These are phyloP conservation scores for Drosophila oshimai DNA, from an alignment of 1,140 invertebrate species.

Conservation along the genomic window DNA sequence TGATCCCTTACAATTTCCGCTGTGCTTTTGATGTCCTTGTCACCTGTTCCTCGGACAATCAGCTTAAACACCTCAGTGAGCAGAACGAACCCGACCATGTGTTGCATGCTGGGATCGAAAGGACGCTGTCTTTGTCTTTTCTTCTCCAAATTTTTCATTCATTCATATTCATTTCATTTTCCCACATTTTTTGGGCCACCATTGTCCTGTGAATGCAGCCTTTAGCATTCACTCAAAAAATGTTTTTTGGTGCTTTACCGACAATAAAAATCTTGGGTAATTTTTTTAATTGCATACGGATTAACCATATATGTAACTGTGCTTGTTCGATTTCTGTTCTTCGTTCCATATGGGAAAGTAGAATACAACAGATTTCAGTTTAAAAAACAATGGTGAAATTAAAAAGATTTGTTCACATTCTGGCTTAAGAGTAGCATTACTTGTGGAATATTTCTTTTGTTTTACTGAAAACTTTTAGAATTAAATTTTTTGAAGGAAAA, in stretches of 20 bases:
- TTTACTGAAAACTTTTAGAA: too few relatives aligned
- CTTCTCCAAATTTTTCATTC: background rate
- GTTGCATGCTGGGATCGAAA: constrained; percentile 48
- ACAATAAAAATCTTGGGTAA: constrained; percentile 67
- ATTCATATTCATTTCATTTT: constrained; percentile 13
- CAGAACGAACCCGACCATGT: constrained; percentile 49
- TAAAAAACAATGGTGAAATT: background rate
- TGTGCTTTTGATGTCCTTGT: background rate
- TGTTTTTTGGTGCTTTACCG: constrained; percentile 31
- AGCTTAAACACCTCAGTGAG: constrained; percentile 53
- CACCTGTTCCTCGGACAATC: constrained; percentile 21
- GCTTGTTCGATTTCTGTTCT: too few relatives aligned
- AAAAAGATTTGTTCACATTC: too few relatives aligned
- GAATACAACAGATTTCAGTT: constrained; percentile 33
- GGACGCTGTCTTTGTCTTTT: background rate
- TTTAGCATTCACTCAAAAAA: too few relatives aligned
- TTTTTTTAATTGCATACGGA: constrained; percentile 69
- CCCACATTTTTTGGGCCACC: constrained; percentile 7
- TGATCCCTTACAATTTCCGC: background rate
- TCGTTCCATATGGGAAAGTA: background rate
- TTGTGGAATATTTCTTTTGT: too few relatives aligned
- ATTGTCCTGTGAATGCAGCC: constrained; percentile 38
- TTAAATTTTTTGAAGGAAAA: too few relatives aligned
- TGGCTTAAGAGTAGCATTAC: too few relatives aligned
- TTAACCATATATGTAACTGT: constrained; percentile 41